These are phyloP conservation scores for Acropora yongei DNA, from an alignment of 64 coral and sea anemone genomes.

Conservation along the genomic window DNA sequence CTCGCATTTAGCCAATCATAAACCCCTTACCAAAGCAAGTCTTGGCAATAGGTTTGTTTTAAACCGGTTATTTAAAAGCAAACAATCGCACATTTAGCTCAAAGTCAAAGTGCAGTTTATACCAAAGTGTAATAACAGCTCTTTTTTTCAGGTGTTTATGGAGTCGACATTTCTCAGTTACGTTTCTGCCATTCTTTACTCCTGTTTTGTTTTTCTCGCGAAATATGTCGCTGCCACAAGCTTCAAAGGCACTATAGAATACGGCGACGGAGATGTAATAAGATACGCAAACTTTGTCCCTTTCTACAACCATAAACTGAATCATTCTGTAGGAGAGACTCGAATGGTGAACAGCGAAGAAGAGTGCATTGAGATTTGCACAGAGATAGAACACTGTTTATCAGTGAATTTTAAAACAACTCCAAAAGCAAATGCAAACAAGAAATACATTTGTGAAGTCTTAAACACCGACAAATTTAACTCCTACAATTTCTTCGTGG, in stretches of 20 bases:
- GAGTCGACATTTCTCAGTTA: background rate
- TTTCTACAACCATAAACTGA: constrained; percentile 4
- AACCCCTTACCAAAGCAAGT: background rate
- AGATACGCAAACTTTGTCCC: background rate
- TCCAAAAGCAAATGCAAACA: background rate
- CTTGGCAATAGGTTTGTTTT: background rate
- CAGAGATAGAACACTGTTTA: background rate
- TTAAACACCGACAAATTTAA: constrained; percentile 22
- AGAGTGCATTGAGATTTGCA: background rate
- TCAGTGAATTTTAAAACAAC: constrained; percentile 6
- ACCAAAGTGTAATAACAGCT: too few species aligned
- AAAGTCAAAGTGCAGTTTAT: background rate
- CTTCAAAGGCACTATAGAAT: background rate
- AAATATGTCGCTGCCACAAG: too few species aligned
- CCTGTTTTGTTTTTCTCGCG: background rate
- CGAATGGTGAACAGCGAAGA: background rate
- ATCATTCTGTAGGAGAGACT: background rate
- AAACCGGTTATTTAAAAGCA: background rate
- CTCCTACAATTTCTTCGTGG: background rate
- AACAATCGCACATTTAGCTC: background rate
- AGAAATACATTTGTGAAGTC: background rate
- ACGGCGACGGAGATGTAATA: background rate
- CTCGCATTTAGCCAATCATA: background rate
- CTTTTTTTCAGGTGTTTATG: background rate
- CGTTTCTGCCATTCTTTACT: background rate